These are phyloP conservation scores for Malacosoma neustria DNA, from an alignment of 2,888 invertebrate genomes.

Conservation along the genomic window DNA sequence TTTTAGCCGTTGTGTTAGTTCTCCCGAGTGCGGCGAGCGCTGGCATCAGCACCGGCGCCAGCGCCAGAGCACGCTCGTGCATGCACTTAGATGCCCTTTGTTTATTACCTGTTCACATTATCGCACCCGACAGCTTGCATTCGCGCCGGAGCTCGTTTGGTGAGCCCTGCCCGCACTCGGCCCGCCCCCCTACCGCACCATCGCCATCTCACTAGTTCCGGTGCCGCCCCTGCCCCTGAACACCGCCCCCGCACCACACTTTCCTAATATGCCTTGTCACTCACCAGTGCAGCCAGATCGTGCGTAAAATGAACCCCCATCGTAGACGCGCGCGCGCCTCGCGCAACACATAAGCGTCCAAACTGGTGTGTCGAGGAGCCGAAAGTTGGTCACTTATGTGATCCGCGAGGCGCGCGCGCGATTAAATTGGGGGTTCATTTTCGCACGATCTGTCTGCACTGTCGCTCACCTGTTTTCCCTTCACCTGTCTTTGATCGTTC, in stretches of 20 bases:
- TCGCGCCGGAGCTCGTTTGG: conserved; percentile 66
- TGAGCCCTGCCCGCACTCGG: conserved; percentile 50
- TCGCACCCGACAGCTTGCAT: conserved; percentile 72
- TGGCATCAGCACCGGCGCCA: conserved; percentile 41
- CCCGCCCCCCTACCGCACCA: conserved; percentile 45
- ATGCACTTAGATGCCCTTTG: conserved; percentile 72
- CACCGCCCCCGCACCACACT: conserved; percentile 36
- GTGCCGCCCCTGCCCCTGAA: conserved; percentile 71
- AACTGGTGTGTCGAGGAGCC: too few relatives aligned
- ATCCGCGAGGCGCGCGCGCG: too few relatives aligned
- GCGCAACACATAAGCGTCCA: too few relatives aligned
- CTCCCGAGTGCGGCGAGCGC: conserved; percentile 71
- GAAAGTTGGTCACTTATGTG: too few relatives aligned
- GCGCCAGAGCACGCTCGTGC: conserved; percentile 66
- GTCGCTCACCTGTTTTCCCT: too few relatives aligned
- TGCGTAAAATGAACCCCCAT: too few relatives aligned
- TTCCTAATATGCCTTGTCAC: too few relatives aligned
- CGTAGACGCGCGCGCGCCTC: too few relatives aligned
- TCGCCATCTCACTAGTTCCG: conserved; percentile 74
- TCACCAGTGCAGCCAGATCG: too few relatives aligned
- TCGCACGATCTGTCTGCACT: too few relatives aligned
- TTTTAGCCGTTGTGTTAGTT: conserved; percentile 74
- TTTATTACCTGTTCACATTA: conserved; percentile 70
- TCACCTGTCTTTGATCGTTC: too few relatives aligned
- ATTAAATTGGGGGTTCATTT: too few relatives aligned